These are phyloP conservation scores for Elymnias hypermnestra DNA, from an alignment of 1,140 invertebrate genomes.

Conservation along the genomic window DNA sequence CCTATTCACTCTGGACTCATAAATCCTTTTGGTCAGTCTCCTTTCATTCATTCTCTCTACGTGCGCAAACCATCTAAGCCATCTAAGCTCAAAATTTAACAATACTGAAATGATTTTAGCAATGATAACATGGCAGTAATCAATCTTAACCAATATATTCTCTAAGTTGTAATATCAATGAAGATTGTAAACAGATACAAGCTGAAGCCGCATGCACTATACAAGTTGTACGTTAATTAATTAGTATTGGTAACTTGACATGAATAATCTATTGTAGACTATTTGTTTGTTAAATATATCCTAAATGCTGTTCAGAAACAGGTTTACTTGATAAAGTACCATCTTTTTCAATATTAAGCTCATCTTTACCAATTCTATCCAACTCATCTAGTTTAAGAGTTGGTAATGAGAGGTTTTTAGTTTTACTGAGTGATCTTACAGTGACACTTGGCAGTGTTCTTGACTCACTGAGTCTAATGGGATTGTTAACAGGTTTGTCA, in stretches of 20 bases:
- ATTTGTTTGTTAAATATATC: constrained; percentile 79
- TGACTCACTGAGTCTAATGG: constrained; percentile 43
- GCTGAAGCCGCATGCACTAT: constrained; percentile 3
- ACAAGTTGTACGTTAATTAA: neutral
- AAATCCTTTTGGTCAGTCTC: too few relatives aligned
- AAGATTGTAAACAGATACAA: neutral
- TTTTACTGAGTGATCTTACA: constrained; percentile 45
- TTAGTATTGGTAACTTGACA: constrained; percentile 27
- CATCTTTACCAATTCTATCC: constrained; percentile 42
- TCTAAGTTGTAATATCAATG: too few relatives aligned
- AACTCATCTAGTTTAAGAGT: constrained; percentile 62
- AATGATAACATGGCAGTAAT: too few relatives aligned
- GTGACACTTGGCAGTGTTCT: constrained; percentile 57
- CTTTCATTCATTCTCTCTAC: too few relatives aligned
- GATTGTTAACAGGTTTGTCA: constrained; percentile 31
- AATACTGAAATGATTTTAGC: too few relatives aligned
- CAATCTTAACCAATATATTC: too few relatives aligned
- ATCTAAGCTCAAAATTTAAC: too few relatives aligned
- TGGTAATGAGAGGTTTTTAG: constrained; percentile 60
- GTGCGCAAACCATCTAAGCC: too few relatives aligned
- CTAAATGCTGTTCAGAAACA: constrained; percentile 82
- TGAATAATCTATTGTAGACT: too few relatives aligned
- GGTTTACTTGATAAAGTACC: constrained; percentile 46
- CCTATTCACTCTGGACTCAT: too few relatives aligned
- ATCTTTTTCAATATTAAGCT: constrained; percentile 52